phyloP scores from a whole-genome alignment of 2,113 vertebrate genomes.

The Anoplopoma fimbria region DNA sequence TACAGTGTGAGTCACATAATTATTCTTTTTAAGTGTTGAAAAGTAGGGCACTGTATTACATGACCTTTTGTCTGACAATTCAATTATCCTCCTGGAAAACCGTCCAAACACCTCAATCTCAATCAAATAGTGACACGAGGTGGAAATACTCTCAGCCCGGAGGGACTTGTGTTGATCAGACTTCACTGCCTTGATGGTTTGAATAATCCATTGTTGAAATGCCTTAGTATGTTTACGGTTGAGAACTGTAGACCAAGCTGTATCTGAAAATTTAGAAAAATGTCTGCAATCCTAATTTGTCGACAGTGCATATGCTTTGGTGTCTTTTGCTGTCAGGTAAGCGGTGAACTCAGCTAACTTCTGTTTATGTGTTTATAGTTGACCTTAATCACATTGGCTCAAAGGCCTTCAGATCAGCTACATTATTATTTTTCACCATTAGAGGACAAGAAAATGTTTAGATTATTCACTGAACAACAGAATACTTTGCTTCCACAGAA shows the following conservation, averaged over 20 bases:
- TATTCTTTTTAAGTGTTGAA: neutral
- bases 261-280: slow-evolving; percentile 23
- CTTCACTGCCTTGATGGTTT: neutral
- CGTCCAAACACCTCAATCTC: neutral
- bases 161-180: neutral
- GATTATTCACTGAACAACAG: neutral
- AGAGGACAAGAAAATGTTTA: neutral
- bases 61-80: neutral
- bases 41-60: neutral
- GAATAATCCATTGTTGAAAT: slow-evolving; percentile 21
- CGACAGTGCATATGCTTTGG: slow-evolving; percentile 9
- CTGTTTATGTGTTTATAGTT: neutral
- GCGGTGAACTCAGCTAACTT: neutral
- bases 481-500: neutral
- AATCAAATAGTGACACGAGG: neutral
- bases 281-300: slow-evolving; percentile 10
- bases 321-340: neutral
- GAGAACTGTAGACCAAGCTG: neutral
- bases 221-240: neutral
- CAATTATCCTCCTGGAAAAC: neutral
- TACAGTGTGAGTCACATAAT: neutral
- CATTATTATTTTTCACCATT: neutral
- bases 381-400: neutral
- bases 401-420: neutral
- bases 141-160: neutral